phyloP scores from a whole-genome alignment of 2,113 vertebrate species.

The Gambusia affinis region DNA sequence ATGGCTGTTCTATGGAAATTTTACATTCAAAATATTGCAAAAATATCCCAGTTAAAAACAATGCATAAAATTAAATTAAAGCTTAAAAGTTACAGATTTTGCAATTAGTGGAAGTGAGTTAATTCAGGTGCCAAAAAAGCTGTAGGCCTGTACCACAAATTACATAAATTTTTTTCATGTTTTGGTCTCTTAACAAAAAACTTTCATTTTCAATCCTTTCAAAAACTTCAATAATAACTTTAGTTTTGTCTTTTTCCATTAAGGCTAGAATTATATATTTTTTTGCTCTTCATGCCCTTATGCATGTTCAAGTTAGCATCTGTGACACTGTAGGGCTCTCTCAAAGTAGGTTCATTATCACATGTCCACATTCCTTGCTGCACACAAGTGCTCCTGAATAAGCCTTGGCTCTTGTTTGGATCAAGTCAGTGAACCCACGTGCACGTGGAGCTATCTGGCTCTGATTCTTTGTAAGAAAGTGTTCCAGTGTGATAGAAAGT shows the following conservation, averaged over 20 bases:
- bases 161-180: not conserved
- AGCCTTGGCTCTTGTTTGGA: conserved; percentile 55
- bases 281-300: not conserved
- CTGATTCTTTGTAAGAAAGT: conserved; percentile 30
- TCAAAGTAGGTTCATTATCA: conserved; percentile 22
- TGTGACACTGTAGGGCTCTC: conserved; percentile 34
- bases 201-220: not conserved
- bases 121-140: not conserved
- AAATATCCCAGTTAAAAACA: too few species aligned
- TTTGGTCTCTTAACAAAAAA: too few species aligned
- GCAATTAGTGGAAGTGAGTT: not conserved
- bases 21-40: too few species aligned
- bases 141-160: not conserved
- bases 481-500: conserved; percentile 29
- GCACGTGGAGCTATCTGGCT: conserved; percentile 46
- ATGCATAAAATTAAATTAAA: too few species aligned
- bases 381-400: conserved; percentile 41
- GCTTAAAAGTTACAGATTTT: too few species aligned
- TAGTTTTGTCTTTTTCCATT: not conserved
- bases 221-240: not conserved
- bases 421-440: conserved; percentile 41
- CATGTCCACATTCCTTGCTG: conserved; percentile 39
- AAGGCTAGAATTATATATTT: conserved; percentile 2
- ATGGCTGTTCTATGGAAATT: too few species aligned
- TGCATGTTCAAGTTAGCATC: conserved; percentile 40